phyloP scores from a whole-genome alignment of 2,113 vertebrate genomes.

The Gymnobelideus leadbeateri region DNA sequence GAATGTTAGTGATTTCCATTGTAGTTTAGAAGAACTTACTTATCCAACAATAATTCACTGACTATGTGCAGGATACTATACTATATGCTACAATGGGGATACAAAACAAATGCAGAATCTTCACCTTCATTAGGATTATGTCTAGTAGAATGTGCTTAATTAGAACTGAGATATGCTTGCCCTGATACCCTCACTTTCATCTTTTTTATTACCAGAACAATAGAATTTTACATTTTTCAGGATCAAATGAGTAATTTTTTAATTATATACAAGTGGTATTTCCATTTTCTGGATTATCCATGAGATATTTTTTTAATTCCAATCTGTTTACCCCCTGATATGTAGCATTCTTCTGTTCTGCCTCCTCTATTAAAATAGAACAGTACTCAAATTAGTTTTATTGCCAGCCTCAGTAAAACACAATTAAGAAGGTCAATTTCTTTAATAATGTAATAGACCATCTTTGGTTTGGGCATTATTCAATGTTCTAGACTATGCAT shows the following conservation, averaged over 20 bases:
- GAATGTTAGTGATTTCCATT: fast-evolving
- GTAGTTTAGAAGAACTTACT: slow-evolving; percentile 22
- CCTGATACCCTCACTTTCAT: neutral
- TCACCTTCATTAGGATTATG: neutral
- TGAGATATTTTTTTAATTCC: neutral
- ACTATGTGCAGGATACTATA: neutral
- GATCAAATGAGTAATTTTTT: neutral
- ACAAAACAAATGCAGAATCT: neutral
- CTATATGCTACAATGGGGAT: neutral
- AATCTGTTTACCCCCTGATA: neutral
- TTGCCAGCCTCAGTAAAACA: neutral
- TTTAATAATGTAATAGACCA: neutral
- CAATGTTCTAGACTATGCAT: neutral
- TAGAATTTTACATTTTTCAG: neutral
- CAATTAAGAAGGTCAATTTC: neutral
- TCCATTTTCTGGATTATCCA: neutral
- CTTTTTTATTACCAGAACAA: neutral
- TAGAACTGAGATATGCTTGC: neutral
- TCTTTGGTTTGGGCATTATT: neutral
- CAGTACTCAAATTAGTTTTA: neutral
- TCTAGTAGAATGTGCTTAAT: neutral
- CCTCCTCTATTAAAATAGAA: neutral
- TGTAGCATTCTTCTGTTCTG: neutral
- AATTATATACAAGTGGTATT: neutral
- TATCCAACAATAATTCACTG: neutral